Evolutionary conservation across 2,113 vertebrate species (phyloP).

Genomic region (Dinomys branickii): DNA sequence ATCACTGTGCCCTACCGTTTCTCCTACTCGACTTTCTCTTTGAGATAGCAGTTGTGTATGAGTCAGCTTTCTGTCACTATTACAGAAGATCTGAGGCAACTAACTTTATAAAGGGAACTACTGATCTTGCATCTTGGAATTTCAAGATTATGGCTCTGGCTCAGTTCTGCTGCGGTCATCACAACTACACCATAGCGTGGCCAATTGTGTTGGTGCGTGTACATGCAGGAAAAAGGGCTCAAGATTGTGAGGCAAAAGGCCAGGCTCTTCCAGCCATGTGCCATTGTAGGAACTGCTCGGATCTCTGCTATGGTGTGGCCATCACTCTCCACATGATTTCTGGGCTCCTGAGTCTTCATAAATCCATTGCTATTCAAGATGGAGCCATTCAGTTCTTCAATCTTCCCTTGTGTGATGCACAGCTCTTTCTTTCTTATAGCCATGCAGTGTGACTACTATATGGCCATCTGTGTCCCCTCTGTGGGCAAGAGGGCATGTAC

Average conservation of each 20-base stretch:
- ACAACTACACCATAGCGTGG: neutral
- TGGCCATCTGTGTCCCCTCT: neutral
- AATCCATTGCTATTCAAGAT: neutral
- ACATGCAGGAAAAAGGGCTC: neutral
- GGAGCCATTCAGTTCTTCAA: neutral
- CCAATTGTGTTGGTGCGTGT: neutral
- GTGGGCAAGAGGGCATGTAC: neutral
- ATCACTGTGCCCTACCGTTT: neutral
- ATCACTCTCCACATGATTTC: neutral
- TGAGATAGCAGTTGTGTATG: neutral
- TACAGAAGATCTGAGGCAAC: neutral
- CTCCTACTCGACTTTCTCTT: neutral
- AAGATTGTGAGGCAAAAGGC: neutral
- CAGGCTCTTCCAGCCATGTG: neutral
- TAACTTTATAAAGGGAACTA: neutral
- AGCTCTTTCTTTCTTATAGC: neutral
- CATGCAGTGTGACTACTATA: neutral
- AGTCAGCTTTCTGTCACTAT: neutral
- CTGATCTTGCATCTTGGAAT: neutral
- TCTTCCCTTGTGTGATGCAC: neutral
- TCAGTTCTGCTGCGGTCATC: neutral
- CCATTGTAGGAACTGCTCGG: neutral
- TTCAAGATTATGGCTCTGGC: neutral
- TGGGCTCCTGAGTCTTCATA: neutral
- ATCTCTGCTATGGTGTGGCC: neutral